Conservation (phyloP, 2,797 vertebrate species). For the Urosaurus nigricauda region DNA sequence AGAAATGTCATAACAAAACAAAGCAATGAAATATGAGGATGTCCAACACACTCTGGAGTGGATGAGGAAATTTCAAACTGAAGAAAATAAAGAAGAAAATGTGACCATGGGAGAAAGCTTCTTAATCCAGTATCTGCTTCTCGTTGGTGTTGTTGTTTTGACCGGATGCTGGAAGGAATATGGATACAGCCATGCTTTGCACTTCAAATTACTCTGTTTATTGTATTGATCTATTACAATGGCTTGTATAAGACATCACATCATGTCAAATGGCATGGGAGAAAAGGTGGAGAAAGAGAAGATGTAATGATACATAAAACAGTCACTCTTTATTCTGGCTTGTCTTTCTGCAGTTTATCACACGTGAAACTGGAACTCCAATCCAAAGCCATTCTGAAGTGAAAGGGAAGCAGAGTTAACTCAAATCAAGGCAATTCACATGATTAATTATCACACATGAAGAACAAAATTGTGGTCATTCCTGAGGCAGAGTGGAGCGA, state of each 20-base stretch:
- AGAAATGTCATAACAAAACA: constrained; percentile 72
- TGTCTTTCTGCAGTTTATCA: background rate
- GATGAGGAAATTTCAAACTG: constrained; percentile 47
- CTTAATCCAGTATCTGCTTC: constrained; percentile 54
- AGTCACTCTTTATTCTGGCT: background rate
- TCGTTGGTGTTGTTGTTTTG: background rate
- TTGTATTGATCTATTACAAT: background rate
- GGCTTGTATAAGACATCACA: background rate
- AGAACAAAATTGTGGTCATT: too few species aligned
- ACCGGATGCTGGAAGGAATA: background rate
- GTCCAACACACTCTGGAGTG: constrained; percentile 59
- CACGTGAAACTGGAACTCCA: too few species aligned
- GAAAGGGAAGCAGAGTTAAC: too few species aligned
- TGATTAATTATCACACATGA: too few species aligned
- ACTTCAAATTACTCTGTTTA: background rate
- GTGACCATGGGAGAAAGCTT: constrained; percentile 49
- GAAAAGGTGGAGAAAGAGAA: background rate
- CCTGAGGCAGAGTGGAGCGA: too few species aligned
- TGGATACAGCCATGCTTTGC: background rate
- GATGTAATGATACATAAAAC: background rate
- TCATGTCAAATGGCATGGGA: background rate
- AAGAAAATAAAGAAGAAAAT: constrained; percentile 55
- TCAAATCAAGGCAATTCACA: too few species aligned
- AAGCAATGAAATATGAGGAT: constrained; percentile 69
- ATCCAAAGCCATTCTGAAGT: too few species aligned